Evolutionary conservation across 2,113 vertebrate genomes (phyloP), one percentile per base, ranked within the genome.

Genomic region (Ardeotis arabs): DNA sequence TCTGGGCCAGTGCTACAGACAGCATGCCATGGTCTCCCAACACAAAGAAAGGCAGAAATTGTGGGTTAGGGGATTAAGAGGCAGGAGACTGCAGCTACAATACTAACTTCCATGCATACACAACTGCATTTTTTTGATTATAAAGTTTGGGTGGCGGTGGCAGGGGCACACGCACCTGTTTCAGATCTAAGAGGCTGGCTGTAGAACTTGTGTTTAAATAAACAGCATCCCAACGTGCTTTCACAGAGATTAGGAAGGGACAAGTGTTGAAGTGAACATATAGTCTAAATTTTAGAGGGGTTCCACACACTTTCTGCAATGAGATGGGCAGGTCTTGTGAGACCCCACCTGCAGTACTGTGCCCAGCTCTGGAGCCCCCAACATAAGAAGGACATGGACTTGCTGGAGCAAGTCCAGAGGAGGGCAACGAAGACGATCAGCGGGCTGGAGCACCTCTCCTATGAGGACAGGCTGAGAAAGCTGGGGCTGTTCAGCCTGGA

Each of bases 71-170:
- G 33, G 28, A 44, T 17, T 5, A 31, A 58, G 31, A 58, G 52
- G 73, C 52, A 56, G 41, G 52, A 92, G 76, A 66, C 47, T 79
- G 76, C 73, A 56, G 68, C 8, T 28, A 29, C n/a, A 39, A 4
- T 6, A 7, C 23, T 25, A 41, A 49, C 47, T 49, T 50, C 2
- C 24, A 76, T 27, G 25, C n/a, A 44, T 4, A 7, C 0, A 0
- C 4, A 63, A 22, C 3, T 9, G 1, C 4, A 7, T 24, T 33
- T 39, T 33, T 72, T 53, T 29, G 1, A 28, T 78, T 74, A 77
- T 44, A 75, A 90, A 59, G 28, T 2, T 50, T 44, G 41, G 41
- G 12, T 6, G 12, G 2, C 28, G 15, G 10, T 6, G 9, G 12
- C 7, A 7, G 27, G 41, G 41, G 41, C 41, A 44, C 41, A 44